phyloP scores from a whole-genome alignment of 2,113 vertebrate species.

The Sinosuthora webbiana region DNA sequence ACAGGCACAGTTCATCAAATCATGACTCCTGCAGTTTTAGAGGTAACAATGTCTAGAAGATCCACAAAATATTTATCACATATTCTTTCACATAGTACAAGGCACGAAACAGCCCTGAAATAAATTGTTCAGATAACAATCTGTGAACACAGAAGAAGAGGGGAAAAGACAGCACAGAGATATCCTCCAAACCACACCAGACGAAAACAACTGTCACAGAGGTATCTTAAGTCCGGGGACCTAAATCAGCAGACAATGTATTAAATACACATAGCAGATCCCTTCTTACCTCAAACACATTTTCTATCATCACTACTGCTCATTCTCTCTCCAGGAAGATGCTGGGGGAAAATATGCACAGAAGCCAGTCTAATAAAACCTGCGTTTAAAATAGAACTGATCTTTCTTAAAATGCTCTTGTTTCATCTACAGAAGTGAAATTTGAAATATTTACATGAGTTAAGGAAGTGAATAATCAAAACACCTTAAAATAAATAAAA shows the following conservation, averaged over 20 bases:
- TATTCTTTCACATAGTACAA: background rate
- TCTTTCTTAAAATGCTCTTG: background rate
- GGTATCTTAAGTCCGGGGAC: background rate
- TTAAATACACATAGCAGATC: background rate
- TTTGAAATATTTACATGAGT: background rate
- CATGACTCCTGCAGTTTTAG: background rate
- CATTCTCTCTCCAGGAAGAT: background rate
- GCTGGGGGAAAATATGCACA: background rate
- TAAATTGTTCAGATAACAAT: background rate
- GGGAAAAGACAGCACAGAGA: background rate
- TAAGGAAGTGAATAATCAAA: background rate
- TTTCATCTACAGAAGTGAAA: background rate
- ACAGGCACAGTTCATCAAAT: background rate
- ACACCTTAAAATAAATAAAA: background rate
- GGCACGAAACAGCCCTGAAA: background rate
- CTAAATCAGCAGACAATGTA: background rate
- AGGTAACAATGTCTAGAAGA: background rate
- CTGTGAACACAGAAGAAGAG: background rate
- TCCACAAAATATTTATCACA: background rate
- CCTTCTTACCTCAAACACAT: rapidly evolving
- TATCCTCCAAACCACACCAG: background rate
- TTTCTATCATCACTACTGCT: background rate
- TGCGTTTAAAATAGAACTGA: background rate
- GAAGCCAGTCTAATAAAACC: background rate
- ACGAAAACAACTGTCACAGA: background rate